Percentiles rank a stretch among this genome's conserved stretches.
phyloP scores from a whole-genome alignment of 2,888 invertebrate species.

The Oxystoma pomonae region DNA sequence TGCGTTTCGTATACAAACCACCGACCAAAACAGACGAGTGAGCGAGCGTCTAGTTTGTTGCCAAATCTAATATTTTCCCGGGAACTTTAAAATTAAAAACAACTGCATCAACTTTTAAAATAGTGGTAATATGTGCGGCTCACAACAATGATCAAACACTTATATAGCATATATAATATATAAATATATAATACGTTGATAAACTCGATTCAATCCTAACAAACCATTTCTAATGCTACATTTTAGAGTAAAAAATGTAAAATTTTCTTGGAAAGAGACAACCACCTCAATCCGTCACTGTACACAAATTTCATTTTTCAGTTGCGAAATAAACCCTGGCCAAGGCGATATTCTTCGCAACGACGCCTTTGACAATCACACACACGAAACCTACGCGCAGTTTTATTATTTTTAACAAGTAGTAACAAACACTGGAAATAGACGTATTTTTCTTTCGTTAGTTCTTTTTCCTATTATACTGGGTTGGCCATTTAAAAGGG shows the following conservation, averaged over 20 bases:
- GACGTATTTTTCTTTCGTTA: too few relatives aligned
- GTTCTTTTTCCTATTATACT: too few relatives aligned
- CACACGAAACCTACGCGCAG: too few relatives aligned
- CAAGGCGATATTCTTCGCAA: too few relatives aligned
- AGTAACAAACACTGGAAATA: background rate
- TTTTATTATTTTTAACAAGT: background rate
- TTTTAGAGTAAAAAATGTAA: slow-evolving; percentile 8
- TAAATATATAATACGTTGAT: slow-evolving; percentile 37
- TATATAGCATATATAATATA: slow-evolving; percentile 33
- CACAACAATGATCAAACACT: slow-evolving; percentile 46
- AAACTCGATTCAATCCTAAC: slow-evolving; percentile 46
- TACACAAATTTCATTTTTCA: background rate
- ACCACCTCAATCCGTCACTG: background rate
- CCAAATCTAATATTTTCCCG: background rate
- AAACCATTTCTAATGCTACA: slow-evolving; percentile 39
- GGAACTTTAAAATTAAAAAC: background rate
- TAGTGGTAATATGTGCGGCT: background rate
- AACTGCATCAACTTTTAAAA: too few relatives aligned
- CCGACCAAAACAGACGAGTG: background rate
- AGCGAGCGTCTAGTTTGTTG: background rate
- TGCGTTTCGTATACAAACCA: background rate
- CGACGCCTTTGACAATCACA: too few relatives aligned
- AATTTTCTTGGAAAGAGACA: background rate
- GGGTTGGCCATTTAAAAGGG: too few relatives aligned
- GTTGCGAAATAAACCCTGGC: too few relatives aligned